These are phyloP conservation scores for Microplitis mediator DNA, from an alignment of 1,140 invertebrate species.

Conservation along the genomic window DNA sequence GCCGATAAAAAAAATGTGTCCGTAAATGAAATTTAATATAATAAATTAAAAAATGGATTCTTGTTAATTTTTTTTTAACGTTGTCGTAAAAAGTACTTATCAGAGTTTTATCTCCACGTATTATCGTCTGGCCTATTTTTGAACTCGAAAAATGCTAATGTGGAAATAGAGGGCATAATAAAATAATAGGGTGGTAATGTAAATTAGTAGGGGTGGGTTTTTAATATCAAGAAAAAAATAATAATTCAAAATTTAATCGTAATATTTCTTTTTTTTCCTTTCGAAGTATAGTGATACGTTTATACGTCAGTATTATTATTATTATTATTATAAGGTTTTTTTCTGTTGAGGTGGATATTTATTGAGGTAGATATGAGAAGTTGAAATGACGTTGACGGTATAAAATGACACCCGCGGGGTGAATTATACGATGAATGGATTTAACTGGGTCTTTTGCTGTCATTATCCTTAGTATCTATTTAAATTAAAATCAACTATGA, in stretches of 20 bases:
- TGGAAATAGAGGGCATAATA: too few relatives aligned
- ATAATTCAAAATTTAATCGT: too few relatives aligned
- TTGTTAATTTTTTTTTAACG: too few relatives aligned
- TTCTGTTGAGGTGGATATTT: slow-evolving; percentile 9
- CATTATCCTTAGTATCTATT: slow-evolving; percentile 16
- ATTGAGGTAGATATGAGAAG: slow-evolving; percentile 11
- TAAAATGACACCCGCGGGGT: slow-evolving; percentile 23
- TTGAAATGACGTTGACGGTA: slow-evolving; percentile 1
- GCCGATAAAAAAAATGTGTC: not conserved
- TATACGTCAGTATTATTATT: not conserved
- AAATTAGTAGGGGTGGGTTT: too few relatives aligned
- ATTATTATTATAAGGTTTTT: not conserved
- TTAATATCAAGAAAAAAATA: too few relatives aligned
- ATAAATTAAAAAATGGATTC: not conserved
- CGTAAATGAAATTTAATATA: not conserved
- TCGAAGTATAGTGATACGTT: too few relatives aligned
- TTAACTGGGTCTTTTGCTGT: not conserved
- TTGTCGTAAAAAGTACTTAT: too few relatives aligned
- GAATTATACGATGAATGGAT: not conserved
- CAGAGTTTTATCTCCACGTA: too few relatives aligned
- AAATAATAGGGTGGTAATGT: too few relatives aligned
- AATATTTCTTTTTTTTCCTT: too few relatives aligned
- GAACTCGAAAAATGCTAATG: too few relatives aligned
- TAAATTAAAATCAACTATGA: not conserved
- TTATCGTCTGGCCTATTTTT: too few relatives aligned